Evolutionary conservation across 2,113 vertebrate species (phyloP).

Genomic region (Nymphicus hollandicus): DNA sequence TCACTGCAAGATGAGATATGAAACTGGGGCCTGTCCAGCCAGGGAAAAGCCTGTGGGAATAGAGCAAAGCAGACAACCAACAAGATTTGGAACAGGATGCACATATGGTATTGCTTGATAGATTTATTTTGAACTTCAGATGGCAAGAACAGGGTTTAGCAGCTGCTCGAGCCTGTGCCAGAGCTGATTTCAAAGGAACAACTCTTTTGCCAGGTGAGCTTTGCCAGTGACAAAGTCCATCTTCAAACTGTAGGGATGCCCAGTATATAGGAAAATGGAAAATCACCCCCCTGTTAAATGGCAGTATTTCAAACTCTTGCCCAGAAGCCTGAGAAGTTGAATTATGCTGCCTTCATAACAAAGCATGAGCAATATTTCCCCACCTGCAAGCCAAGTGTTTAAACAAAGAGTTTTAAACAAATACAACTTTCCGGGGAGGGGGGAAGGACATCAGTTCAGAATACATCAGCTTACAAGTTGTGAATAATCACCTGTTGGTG

Average conservation of each 20-base stretch:
- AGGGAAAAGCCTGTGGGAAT: background rate
- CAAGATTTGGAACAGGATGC: background rate
- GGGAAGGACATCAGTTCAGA: background rate
- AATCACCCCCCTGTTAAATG: background rate
- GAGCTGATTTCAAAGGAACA: background rate
- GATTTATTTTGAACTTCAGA: background rate
- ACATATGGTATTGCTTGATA: fast-evolving
- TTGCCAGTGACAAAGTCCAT: background rate
- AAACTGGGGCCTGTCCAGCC: background rate
- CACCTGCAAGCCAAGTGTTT: constrained; percentile 54
- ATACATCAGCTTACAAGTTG: background rate
- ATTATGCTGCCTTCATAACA: background rate
- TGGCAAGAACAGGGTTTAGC: background rate
- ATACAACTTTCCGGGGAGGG: background rate
- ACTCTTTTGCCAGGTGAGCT: background rate
- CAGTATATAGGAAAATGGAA: background rate
- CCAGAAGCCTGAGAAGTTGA: constrained; percentile 9
- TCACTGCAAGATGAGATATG: background rate
- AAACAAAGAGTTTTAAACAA: constrained; percentile 59
- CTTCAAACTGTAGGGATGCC: background rate
- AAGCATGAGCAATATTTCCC: constrained; percentile 56
- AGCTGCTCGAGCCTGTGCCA: background rate
- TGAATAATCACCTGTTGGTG: constrained; percentile 29
- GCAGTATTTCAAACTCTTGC: background rate
- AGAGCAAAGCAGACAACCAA: background rate